These are phyloP conservation scores for Creontiades dilutus DNA, from an alignment of 2,888 invertebrate genomes.

Conservation along the genomic window DNA sequence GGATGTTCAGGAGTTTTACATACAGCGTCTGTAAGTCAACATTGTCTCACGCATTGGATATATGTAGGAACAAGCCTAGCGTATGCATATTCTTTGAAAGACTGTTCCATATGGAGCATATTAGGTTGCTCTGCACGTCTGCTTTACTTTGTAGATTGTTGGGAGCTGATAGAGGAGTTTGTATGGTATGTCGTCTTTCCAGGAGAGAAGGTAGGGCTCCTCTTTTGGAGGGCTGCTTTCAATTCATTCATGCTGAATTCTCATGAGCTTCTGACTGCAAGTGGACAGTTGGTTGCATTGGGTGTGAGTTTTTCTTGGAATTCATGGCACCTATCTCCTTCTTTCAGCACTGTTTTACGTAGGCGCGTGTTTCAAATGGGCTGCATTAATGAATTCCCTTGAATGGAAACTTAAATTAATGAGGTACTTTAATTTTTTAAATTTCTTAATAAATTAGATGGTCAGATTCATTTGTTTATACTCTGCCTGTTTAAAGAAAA, in stretches of 20 bases:
- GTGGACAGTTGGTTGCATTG: background rate
- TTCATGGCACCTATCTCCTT: no score
- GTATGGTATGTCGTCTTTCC: background rate
- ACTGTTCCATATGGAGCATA: background rate
- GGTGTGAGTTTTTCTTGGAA: no score
- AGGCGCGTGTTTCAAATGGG: no score
- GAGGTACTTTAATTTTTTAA: no score
- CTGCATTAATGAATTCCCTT: no score
- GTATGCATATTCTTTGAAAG: background rate
- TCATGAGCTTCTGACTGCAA: background rate
- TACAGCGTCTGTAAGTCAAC: no score
- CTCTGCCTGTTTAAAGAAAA: no score
- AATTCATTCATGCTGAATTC: background rate
- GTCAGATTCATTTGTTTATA: no score
- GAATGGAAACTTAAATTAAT: no score
- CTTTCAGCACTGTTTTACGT: no score
- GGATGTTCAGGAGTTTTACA: background rate
- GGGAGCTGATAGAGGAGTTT: conserved; percentile 1
- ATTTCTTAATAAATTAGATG: no score
- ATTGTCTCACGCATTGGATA: background rate
- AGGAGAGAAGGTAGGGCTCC: background rate
- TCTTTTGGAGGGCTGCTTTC: background rate
- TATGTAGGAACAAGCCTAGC: background rate
- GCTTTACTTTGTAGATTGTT: background rate
- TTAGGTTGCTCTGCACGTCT: background rate